Percentiles rank a stretch among this genome's conserved stretches.
Conservation (phyloP, 2,797 vertebrate species). For the Cossypha niveicapilla region DNA sequence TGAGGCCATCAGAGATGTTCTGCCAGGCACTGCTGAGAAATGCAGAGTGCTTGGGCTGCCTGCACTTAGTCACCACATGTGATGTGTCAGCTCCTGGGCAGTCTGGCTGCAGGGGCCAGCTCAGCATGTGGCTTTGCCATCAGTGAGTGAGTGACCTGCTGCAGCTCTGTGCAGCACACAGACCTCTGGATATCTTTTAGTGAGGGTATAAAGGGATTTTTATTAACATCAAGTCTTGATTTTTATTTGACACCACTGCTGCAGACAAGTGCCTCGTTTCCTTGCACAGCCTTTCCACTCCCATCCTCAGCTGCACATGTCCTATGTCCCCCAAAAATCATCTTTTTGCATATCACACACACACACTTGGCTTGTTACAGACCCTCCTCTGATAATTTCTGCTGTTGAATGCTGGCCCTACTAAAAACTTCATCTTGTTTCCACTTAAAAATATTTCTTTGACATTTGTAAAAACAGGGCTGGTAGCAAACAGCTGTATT, state of each 20-base stretch:
- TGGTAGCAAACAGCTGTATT: neutral
- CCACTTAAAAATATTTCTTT: neutral
- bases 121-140: neutral
- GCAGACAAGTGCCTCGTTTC: neutral
- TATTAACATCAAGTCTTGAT: neutral
- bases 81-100: neutral
- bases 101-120: neutral
- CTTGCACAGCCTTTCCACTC: neutral
- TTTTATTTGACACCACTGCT: neutral
- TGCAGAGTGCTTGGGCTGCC: neutral
- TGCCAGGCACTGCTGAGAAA: neutral
- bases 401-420: neutral
- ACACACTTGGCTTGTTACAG: neutral
- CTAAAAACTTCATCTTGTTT: neutral
- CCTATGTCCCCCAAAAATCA: neutral
- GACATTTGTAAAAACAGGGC: neutral
- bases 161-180: neutral
- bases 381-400: neutral
- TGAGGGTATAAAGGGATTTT: neutral
- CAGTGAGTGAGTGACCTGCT: neutral
- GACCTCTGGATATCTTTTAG: neutral
- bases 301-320: neutral
- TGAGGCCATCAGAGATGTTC: neutral
- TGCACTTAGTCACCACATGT: neutral
- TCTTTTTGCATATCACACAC: neutral